Evolutionary conservation across 1,140 invertebrate genomes (phyloP).

Genomic region (Euborellia annulipes): DNA sequence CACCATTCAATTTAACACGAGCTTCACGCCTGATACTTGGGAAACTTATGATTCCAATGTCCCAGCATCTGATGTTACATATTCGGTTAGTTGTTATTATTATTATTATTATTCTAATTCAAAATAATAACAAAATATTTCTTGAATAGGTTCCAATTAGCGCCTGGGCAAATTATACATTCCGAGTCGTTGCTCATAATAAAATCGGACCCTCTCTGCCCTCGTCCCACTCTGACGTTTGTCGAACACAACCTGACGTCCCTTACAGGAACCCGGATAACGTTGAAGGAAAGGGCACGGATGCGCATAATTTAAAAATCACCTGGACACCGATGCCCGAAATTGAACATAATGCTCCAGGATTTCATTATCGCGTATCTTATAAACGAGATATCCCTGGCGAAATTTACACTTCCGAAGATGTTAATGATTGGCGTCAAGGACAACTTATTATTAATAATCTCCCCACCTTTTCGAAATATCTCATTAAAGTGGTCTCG

Average conservation of each 20-base stretch:
- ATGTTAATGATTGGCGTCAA: constrained; percentile 61
- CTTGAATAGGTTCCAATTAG: constrained; percentile 45
- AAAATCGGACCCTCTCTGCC: constrained; percentile 82
- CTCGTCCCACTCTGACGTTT: constrained; percentile 59
- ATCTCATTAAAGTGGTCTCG: constrained; percentile 81
- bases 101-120: constrained; percentile 1
- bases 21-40: constrained; percentile 87
- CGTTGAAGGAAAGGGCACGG: constrained; percentile 75
- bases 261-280: constrained; percentile 92
- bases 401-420: constrained; percentile 49
- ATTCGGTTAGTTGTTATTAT: constrained; percentile 30
- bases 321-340: constrained; percentile 91
- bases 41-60: constrained; percentile 55
- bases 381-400: constrained; percentile 68
- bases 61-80: constrained; percentile 61
- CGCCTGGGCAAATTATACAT: constrained; percentile 94
- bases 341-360: constrained; percentile 90
- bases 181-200: constrained; percentile 83
- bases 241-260: constrained; percentile 72
- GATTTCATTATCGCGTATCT: constrained; percentile 80
- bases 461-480: constrained; percentile 81
- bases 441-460: constrained; percentile 52
- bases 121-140: not conserved
- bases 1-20: constrained; percentile 86
- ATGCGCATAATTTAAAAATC: constrained; percentile 82